phyloP scores from a whole-genome alignment of 2,888 invertebrate genomes.

The Ophraella communa region DNA sequence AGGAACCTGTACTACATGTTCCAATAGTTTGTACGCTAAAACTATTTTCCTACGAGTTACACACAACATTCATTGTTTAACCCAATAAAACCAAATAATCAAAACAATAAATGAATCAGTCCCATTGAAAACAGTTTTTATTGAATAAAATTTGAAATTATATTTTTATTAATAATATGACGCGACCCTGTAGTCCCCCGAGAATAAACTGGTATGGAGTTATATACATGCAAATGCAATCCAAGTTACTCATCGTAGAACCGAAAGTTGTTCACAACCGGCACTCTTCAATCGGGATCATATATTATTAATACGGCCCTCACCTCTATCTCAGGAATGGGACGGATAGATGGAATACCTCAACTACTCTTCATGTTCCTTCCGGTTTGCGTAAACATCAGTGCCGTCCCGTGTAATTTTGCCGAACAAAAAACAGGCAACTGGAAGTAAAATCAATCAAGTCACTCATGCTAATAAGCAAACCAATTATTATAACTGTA shows the following conservation, averaged over 20 bases:
- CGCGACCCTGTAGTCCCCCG: slow-evolving; percentile 21
- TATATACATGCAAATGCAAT: slow-evolving; percentile 60
- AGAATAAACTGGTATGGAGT: slow-evolving; percentile 41
- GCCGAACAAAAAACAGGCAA: no score
- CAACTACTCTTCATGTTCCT: slow-evolving; percentile 5
- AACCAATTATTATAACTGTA: no score
- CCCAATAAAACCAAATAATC: no score
- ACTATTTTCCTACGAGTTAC: no score
- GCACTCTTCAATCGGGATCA: slow-evolving; percentile 49
- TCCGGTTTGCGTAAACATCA: not conserved
- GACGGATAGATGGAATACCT: slow-evolving; percentile 5
- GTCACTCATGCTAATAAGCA: no score
- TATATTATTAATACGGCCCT: slow-evolving; percentile 48
- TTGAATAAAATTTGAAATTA: not conserved
- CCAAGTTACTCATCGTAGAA: slow-evolving; percentile 47
- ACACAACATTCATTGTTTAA: no score
- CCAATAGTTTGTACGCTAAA: no score
- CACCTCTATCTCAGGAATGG: not conserved
- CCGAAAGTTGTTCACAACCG: slow-evolving; percentile 51
- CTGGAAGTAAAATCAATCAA: no score
- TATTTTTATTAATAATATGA: not conserved
- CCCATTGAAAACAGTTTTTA: no score
- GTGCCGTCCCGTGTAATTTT: not conserved
- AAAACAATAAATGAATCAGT: no score
- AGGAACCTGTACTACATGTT: no score